A percentile compares a stretch with the other conserved stretches of the same genome.
phyloP scores from a whole-genome alignment of 2,888 invertebrate species.

The Oscheius onirici region DNA sequence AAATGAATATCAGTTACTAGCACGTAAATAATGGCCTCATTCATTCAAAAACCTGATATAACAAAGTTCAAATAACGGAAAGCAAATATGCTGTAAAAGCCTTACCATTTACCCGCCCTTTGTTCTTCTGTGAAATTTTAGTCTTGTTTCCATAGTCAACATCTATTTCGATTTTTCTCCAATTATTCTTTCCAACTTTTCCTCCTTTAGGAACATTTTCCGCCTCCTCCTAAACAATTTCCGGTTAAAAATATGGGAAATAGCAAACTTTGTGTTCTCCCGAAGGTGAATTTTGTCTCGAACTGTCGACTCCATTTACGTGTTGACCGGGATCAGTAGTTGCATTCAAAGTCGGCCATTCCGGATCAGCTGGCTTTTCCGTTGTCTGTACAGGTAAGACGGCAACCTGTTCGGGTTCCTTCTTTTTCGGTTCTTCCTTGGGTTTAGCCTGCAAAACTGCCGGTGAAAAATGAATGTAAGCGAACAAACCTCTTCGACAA shows the following conservation, averaged over 20 bases:
- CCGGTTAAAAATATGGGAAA: not conserved
- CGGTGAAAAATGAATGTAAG: not conserved
- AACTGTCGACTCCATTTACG: slow-evolving; percentile 35
- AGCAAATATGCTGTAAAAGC: not conserved
- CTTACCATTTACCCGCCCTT: not conserved
- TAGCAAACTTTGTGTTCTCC: slow-evolving; percentile 17
- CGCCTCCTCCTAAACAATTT: slow-evolving; percentile 39
- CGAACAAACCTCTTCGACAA: not conserved
- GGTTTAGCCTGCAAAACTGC: not conserved
- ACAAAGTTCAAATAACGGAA: not conserved
- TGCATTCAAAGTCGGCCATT: slow-evolving; percentile 51
- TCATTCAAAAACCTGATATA: not conserved
- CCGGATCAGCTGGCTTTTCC: slow-evolving; percentile 36
- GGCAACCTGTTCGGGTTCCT: not conserved
- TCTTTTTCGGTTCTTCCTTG: slow-evolving; percentile 7
- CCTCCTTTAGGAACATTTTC: slow-evolving; percentile 35
- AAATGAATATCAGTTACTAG: not conserved
- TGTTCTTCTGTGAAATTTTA: slow-evolving; percentile 32
- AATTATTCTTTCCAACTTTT: slow-evolving; percentile 60
- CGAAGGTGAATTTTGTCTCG: slow-evolving; percentile 18
- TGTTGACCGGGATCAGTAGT: slow-evolving; percentile 36
- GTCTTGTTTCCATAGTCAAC: slow-evolving; percentile 64
- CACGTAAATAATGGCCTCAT: not conserved
- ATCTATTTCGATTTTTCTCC: slow-evolving; percentile 70
- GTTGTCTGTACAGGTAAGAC: not conserved